Conservation (phyloP, 2,888 invertebrate genomes). For the Metacarcinus magister region DNA sequence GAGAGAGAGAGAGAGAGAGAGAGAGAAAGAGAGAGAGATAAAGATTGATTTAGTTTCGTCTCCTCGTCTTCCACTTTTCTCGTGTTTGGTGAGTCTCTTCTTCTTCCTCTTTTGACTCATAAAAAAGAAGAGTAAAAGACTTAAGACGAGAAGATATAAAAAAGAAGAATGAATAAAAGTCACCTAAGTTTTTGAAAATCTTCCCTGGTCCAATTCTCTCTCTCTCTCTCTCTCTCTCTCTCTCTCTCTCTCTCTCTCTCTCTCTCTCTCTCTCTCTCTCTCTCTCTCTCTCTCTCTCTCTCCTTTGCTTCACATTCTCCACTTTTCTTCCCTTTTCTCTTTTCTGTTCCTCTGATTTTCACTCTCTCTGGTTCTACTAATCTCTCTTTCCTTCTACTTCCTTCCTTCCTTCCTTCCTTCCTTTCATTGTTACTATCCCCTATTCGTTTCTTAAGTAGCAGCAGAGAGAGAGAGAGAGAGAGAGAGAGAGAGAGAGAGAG, state of each 20-base stretch:
- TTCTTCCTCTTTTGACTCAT: no score
- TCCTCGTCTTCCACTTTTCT: no score
- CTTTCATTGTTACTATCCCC: no score
- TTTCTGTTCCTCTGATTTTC: not conserved
- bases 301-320: not conserved
- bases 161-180: no score
- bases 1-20: no score
- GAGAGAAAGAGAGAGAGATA: no score
- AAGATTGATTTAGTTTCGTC: no score
- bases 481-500: not conserved
- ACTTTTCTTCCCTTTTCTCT: not conserved
- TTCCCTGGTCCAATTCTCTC: not conserved
- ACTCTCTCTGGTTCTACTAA: not conserved
- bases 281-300: not conserved
- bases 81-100: no score
- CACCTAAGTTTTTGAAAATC: no score
- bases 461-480: not conserved
- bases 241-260: conserved; percentile 26
- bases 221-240: conserved; percentile 15
- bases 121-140: no score
- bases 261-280: conserved; percentile 15
- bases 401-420: not conserved
- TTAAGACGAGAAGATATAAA: no score
- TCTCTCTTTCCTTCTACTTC: not conserved
- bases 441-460: not conserved